phyloP scores from a whole-genome alignment of 2,113 vertebrate genomes.

The Grantiella picta region DNA sequence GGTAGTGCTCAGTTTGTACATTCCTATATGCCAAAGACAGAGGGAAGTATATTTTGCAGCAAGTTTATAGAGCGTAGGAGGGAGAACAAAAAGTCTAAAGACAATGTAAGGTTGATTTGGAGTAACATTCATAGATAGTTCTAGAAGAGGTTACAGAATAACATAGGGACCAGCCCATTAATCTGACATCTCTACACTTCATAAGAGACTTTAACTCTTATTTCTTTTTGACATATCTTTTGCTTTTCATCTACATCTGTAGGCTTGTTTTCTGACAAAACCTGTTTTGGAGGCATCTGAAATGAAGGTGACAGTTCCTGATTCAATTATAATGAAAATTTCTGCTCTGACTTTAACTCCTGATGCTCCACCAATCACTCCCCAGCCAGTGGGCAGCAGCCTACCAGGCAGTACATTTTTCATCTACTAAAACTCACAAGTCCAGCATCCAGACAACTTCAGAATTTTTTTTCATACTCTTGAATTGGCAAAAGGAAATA shows the following conservation, averaged over 20 bases:
- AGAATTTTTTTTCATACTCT: background rate
- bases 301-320: background rate
- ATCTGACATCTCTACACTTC: background rate
- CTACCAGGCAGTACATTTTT: background rate
- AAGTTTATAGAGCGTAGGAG: background rate
- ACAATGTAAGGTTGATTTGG: background rate
- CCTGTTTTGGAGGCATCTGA: background rate
- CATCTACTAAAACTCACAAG: background rate
- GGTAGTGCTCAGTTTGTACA: background rate
- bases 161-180: background rate
- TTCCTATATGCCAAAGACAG: background rate
- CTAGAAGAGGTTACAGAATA: background rate
- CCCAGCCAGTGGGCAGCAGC: background rate
- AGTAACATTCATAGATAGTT: background rate
- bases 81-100: background rate
- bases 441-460: background rate
- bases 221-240: background rate
- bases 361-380: background rate
- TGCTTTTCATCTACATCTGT: background rate
- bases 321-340: background rate
- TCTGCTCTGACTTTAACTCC: background rate
- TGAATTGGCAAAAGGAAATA: background rate
- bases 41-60: background rate
- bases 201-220: background rate
- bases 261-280: background rate